These are phyloP conservation scores for Podabrus alpinus DNA, from an alignment of 2,888 invertebrate species.

Conservation along the genomic window DNA sequence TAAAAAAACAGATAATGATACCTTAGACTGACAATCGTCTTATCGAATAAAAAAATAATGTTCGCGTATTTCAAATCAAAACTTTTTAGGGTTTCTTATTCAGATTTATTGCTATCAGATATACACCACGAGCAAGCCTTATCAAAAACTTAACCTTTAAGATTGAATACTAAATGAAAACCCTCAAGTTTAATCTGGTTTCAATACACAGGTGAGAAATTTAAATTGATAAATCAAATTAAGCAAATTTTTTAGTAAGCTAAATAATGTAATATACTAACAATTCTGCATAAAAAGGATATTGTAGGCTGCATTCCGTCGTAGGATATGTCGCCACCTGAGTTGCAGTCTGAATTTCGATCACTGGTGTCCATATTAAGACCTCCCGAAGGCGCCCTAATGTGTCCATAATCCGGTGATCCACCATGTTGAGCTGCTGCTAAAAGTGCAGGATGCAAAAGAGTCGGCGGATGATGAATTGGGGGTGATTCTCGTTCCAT, in stretches of 20 bases:
- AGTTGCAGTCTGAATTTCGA: constrained; percentile 88
- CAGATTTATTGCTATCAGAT: constrained; percentile 32
- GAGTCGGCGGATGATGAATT: constrained; percentile 81
- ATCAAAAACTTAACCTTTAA: constrained; percentile 47
- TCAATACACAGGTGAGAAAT: constrained; percentile 10
- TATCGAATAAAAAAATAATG: neutral
- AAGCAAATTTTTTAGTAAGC: neutral
- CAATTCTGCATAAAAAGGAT: constrained; percentile 77
- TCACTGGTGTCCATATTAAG: constrained; percentile 80
- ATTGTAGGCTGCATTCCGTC: constrained; percentile 94
- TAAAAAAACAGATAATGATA: neutral
- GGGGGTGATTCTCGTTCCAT: constrained; percentile 82
- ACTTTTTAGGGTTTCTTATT: constrained; percentile 41
- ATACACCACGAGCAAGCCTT: constrained; percentile 40
- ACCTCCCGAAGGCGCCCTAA: constrained; percentile 59
- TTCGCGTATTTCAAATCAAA: neutral
- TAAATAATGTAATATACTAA: constrained; percentile 19
- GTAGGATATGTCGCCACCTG: constrained; percentile 86
- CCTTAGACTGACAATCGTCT: neutral
- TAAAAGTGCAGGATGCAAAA: constrained; percentile 83
- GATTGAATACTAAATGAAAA: constrained; percentile 44
- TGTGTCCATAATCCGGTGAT: constrained; percentile 79
- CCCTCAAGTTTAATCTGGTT: constrained; percentile 35
- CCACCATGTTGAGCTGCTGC: constrained; percentile 82
- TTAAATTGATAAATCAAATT: neutral